Base-by-base conservation (phyloP, 2,797 vertebrate species). In the Myotis planiceps region DNA sequence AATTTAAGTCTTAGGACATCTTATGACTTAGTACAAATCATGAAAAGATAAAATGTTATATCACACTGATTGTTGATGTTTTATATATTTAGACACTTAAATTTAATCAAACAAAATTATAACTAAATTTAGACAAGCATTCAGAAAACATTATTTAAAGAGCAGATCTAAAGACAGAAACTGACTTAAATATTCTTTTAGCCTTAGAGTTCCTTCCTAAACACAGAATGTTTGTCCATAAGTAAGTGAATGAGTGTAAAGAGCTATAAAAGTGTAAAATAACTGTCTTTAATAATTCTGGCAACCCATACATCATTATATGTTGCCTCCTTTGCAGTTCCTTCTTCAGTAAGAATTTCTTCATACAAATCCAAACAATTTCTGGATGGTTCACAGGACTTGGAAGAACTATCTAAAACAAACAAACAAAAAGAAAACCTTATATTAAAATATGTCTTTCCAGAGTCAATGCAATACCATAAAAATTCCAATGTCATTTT, bases 351-450 rank as follows among this genome's bases (percentile, higher is more conserved):
- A 85, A 99, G 93, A 39, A 99, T 97, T 96, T 99, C 99, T 98
- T 99, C 99, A 98, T 99, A 99, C 47, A 99, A 99, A 98, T 99
- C 99, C 98, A 99, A 99, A 23, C 99, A 99, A 90, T 99, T 99
- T 97, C 97, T 98, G 91, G 95, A 82, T 55, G 98, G 98, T 49
- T 97, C 97, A 82, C 96, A 85, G 75, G 79, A 96, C 90, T 97
- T 72, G 88, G 97, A 55, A 49, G 98, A 81, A 90, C 88, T 98
- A 3, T 98, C 99, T 99, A 97, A 21, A 97, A 94, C 25, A 88
- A 98, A 89, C 9, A 94, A 80, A 92, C 55, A 88, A 84, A 58
- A 13, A 55, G 10, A 72, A 90, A 91, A 39, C 19, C 6, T 47
- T 88, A 68, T 4, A n/a, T 93, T 96, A 96, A 95, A 93, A 71